These are phyloP conservation scores for Protomyctophum bolini DNA, from an alignment of 2,113 vertebrate genomes.

Conservation along the genomic window DNA sequence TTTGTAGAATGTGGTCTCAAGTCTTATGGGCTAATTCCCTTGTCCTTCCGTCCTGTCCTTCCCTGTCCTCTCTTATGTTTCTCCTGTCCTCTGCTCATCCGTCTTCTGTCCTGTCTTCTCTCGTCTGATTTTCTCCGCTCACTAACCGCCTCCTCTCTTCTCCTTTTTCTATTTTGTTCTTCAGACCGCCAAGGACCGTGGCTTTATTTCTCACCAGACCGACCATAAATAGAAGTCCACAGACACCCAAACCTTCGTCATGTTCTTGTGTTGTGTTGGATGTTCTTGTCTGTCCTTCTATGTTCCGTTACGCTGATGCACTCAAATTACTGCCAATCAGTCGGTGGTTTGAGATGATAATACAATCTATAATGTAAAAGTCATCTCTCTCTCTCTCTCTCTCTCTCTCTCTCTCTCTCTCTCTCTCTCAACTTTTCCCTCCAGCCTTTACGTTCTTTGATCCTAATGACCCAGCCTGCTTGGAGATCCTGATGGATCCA, in stretches of 20 bases:
- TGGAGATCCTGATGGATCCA: constrained; percentile 88
- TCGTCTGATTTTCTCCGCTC: not conserved
- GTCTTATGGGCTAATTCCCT: not conserved
- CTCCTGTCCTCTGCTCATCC: not conserved
- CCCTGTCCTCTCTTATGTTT: not conserved
- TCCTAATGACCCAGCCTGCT: constrained; percentile 89
- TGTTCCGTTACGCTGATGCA: too few relatives aligned
- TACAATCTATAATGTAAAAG: too few relatives aligned
- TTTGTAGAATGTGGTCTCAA: too few relatives aligned
- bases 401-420: not conserved
- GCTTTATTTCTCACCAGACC: too few relatives aligned
- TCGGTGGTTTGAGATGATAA: too few relatives aligned
- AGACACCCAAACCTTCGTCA: too few relatives aligned
- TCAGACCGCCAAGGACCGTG: too few relatives aligned
- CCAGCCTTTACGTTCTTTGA: constrained; percentile 94
- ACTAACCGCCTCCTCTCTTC: not conserved
- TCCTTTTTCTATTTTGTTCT: too few relatives aligned
- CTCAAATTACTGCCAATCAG: too few relatives aligned
- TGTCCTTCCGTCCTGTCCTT: not conserved
- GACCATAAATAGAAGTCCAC: too few relatives aligned
- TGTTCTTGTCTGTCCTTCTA: too few relatives aligned
- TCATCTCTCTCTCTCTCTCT: not conserved
- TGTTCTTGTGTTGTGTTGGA: too few relatives aligned
- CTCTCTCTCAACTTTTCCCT: not conserved
- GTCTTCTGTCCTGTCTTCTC: not conserved